These are phyloP conservation scores for Hirudinaria manillensis DNA, from an alignment of 2,888 invertebrate species.

Conservation along the genomic window DNA sequence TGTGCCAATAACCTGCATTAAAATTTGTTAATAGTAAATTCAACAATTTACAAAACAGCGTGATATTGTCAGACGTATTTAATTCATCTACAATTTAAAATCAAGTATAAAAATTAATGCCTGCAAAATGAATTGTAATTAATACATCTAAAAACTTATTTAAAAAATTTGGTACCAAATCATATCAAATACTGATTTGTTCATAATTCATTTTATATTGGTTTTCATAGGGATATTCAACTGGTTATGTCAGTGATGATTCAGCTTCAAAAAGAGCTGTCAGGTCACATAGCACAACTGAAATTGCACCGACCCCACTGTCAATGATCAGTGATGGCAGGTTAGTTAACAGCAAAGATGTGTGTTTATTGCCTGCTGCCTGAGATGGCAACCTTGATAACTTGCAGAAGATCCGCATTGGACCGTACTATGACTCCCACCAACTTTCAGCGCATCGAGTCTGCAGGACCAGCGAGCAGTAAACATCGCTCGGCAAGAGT, in stretches of 20 bases:
- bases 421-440: constrained; percentile 23
- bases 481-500: constrained; percentile 15
- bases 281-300: constrained; percentile 65
- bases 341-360: constrained; percentile 5
- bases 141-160: no score
- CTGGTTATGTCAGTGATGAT: constrained; percentile 91
- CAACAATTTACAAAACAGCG: no score
- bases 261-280: constrained; percentile 72
- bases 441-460: constrained; percentile 24
- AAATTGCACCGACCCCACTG: constrained; percentile 88
- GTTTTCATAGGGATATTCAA: constrained; percentile 73
- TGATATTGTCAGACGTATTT: no score
- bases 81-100: no score
- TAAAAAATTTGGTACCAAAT: no score
- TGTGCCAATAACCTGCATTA: no score
- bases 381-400: neutral
- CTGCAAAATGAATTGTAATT: no score
- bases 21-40: no score
- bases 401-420: constrained; percentile 25
- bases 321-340: constrained; percentile 60
- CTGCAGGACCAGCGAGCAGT: constrained; percentile 14
- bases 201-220: no score
- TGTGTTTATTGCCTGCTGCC: constrained; percentile 7
- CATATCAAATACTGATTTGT: no score
- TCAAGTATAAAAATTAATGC: no score